phyloP scores from a whole-genome alignment of 2,888 invertebrate genomes.

The Trichacis sp. region DNA sequence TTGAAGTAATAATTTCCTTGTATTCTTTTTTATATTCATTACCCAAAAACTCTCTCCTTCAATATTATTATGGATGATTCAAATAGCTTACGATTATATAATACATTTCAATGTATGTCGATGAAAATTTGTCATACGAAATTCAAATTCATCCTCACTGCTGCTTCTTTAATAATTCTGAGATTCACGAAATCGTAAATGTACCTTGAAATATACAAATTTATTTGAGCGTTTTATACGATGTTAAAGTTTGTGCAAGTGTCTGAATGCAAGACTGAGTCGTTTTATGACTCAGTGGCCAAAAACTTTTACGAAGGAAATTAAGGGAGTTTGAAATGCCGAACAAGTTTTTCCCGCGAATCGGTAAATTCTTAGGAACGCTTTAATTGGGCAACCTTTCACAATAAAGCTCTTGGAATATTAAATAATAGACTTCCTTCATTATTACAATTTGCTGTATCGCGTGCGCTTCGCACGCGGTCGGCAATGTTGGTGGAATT shows the following conservation, averaged over 20 bases:
- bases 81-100: too few species aligned
- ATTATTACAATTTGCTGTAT: slow-evolving; percentile 13
- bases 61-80: too few species aligned
- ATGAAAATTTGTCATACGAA: too few species aligned
- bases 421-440: slow-evolving; percentile 13
- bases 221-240: slow-evolving; percentile 24
- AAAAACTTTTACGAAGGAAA: slow-evolving; percentile 12
- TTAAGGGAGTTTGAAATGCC: background rate
- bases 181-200: slow-evolving; percentile 21
- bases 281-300: slow-evolving; percentile 18
- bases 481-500: too few species aligned
- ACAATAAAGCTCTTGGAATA: slow-evolving; percentile 2
- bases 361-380: slow-evolving; percentile 10
- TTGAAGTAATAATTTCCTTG: too few species aligned
- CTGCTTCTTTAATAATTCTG: slow-evolving; percentile 32
- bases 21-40: too few species aligned
- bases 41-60: too few species aligned
- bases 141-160: too few species aligned
- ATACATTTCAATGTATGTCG: too few species aligned
- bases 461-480: too few species aligned
- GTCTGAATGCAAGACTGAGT: slow-evolving; percentile 24
- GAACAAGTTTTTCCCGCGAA: slow-evolving; percentile 14
- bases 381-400: slow-evolving; percentile 9
- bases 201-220: slow-evolving; percentile 13
- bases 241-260: slow-evolving; percentile 29